A percentile compares a stretch with the other conserved stretches of the same genome.
These are phyloP conservation scores for Amiota minor DNA, from an alignment of 2,888 invertebrate genomes.

Conservation along the genomic window DNA sequence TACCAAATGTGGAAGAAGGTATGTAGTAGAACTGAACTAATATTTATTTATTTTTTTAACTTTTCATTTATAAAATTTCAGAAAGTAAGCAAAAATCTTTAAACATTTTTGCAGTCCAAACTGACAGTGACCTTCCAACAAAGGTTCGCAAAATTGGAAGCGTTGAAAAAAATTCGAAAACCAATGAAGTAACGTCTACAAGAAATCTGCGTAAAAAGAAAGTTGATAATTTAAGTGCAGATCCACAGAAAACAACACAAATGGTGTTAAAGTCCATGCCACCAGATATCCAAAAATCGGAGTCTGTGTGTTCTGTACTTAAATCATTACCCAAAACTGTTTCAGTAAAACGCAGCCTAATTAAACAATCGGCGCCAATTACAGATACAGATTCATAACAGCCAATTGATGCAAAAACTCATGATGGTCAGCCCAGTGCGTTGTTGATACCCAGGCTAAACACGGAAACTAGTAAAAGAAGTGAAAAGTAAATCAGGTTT, in stretches of 20 bases:
- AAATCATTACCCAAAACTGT: constrained; percentile 41
- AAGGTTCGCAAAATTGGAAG: neutral
- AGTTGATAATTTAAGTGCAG: neutral
- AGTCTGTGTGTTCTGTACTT: constrained; percentile 37
- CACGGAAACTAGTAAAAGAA: neutral
- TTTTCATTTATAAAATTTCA: too few species aligned
- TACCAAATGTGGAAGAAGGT: neutral
- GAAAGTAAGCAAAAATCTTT: too few species aligned
- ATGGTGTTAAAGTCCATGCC: neutral
- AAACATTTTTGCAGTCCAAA: too few species aligned
- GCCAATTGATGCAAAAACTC: neutral
- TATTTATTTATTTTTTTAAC: too few species aligned
- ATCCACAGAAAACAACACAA: neutral
- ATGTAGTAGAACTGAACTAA: too few species aligned
- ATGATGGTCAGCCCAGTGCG: neutral
- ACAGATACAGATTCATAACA: neutral
- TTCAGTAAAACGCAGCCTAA: constrained; percentile 31
- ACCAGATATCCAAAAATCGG: neutral
- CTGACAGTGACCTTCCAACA: neutral
- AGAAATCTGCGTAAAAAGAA: neutral
- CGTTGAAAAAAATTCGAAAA: neutral
- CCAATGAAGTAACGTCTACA: neutral
- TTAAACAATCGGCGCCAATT: constrained; percentile 11
- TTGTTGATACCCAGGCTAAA: neutral
- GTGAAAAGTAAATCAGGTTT: neutral